Conservation (phyloP, 2,888 invertebrate genomes). For the Platycnemis pennipes region DNA sequence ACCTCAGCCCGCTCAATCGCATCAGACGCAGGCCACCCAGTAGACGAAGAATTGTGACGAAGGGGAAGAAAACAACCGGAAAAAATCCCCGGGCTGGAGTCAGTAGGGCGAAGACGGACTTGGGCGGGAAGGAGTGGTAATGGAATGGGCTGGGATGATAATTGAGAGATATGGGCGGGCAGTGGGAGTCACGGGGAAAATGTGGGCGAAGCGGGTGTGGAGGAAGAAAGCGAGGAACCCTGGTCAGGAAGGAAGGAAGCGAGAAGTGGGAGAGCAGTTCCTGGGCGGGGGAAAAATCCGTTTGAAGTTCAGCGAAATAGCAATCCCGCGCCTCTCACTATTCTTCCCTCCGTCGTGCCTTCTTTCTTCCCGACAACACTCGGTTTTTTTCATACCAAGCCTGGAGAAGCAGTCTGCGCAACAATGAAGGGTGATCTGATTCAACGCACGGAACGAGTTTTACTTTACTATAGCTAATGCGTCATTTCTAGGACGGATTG, state of each 20-base stretch:
- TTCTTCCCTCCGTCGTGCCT: conserved; percentile 22
- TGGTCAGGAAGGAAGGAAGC: background rate
- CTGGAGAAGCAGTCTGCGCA: background rate
- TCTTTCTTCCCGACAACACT: too few species aligned
- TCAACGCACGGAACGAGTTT: background rate
- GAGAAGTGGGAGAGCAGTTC: background rate
- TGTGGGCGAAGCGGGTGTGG: background rate
- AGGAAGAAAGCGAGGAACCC: background rate
- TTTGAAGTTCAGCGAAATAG: background rate
- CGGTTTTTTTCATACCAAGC: conserved; percentile 4
- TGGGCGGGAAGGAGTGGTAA: conserved; percentile 24
- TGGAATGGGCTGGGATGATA: conserved; percentile 40
- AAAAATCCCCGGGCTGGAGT: background rate
- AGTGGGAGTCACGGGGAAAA: background rate
- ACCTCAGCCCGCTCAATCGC: background rate
- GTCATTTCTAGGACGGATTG: background rate
- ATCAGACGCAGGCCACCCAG: background rate
- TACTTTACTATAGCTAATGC: background rate
- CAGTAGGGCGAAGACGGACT: background rate
- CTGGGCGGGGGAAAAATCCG: background rate
- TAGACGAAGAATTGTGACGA: background rate
- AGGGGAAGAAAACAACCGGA: background rate
- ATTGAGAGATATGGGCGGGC: conserved; percentile 60
- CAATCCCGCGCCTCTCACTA: background rate
- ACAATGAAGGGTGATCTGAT: background rate